Percentiles rank a stretch among this genome's conserved stretches.
Conservation (phyloP, 2,888 invertebrate species). For the Cheiracanthium punctorium region DNA sequence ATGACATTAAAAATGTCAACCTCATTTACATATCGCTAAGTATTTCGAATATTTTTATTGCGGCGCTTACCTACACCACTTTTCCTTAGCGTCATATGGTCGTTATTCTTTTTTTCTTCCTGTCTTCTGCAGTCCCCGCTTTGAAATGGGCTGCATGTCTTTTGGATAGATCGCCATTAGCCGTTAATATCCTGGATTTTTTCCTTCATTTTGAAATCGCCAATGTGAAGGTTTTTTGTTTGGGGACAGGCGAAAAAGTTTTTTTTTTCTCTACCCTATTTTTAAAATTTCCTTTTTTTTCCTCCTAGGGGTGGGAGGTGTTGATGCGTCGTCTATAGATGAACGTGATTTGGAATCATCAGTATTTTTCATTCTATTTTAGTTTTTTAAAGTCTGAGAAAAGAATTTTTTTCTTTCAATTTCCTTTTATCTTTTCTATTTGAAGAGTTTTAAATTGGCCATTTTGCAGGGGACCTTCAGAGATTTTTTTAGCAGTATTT, state of each 20-base stretch:
- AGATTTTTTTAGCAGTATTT: slow-evolving; percentile 7
- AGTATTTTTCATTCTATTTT: slow-evolving; percentile 40
- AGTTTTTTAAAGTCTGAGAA: slow-evolving; percentile 28
- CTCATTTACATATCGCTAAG: too few relatives aligned
- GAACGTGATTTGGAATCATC: slow-evolving; percentile 65
- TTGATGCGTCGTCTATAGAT: slow-evolving; percentile 48
- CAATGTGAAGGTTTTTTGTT: slow-evolving; percentile 46
- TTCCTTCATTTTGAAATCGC: slow-evolving; percentile 60
- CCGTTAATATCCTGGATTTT: slow-evolving; percentile 62
- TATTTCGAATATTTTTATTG: too few relatives aligned
- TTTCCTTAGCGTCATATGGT: slow-evolving; percentile 1
- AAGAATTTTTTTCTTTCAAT: slow-evolving; percentile 11
- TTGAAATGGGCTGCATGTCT: slow-evolving; percentile 65
- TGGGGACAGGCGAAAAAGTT: slow-evolving; percentile 9
- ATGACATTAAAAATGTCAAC: too few relatives aligned
- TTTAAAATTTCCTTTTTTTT: slow-evolving; percentile 12
- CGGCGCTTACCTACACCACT: slow-evolving; percentile 39
- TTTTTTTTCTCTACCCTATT: neutral
- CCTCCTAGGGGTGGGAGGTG: slow-evolving; percentile 14
- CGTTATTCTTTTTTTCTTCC: slow-evolving; percentile 15
- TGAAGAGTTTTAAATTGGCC: slow-evolving; percentile 61
- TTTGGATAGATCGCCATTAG: slow-evolving; percentile 67
- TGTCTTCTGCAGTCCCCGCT: slow-evolving; percentile 21
- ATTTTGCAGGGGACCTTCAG: slow-evolving; percentile 1
- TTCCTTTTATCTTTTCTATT: slow-evolving; percentile 29